These are phyloP conservation scores for Nesidiocoris tenuis DNA, from an alignment of 2,888 invertebrate genomes.

Conservation along the genomic window DNA sequence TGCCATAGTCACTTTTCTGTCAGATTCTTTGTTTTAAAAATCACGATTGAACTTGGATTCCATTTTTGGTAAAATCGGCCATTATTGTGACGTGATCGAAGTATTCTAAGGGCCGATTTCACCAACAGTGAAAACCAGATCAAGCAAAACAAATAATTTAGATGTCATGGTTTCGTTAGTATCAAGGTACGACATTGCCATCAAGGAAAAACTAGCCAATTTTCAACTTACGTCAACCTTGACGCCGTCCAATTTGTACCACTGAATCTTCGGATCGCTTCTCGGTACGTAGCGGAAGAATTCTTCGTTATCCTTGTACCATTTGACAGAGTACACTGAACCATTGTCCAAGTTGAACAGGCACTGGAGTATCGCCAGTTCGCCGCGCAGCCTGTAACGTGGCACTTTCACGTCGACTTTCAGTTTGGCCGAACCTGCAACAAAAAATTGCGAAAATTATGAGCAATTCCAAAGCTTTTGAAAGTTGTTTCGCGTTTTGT, in stretches of 20 bases:
- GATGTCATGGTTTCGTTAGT: too few relatives aligned
- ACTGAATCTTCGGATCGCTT: slow-evolving; percentile 58
- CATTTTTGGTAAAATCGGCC: too few relatives aligned
- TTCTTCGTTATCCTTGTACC: slow-evolving; percentile 83
- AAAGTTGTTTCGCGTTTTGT: too few relatives aligned
- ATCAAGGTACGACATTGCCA: too few relatives aligned
- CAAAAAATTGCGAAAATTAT: not conserved
- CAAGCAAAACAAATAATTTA: too few relatives aligned
- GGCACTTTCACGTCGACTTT: slow-evolving; percentile 59
- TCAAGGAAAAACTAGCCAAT: not conserved
- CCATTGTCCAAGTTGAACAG: slow-evolving; percentile 64
- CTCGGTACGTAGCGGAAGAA: slow-evolving; percentile 76
- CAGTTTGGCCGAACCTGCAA: slow-evolving; percentile 31
- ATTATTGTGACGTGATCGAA: too few relatives aligned
- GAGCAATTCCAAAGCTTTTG: not conserved
- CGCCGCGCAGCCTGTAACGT: slow-evolving; percentile 65
- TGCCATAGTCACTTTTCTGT: too few relatives aligned
- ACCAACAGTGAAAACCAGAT: too few relatives aligned
- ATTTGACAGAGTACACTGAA: slow-evolving; percentile 79
- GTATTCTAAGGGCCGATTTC: too few relatives aligned
- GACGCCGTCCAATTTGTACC: slow-evolving; percentile 68
- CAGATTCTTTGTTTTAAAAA: too few relatives aligned
- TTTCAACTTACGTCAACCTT: slow-evolving; percentile 68
- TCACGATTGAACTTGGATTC: too few relatives aligned
- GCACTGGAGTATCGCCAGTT: slow-evolving; percentile 66